A percentile compares a stretch with the other conserved stretches of the same genome.
These are phyloP conservation scores for Cryptus viduatorius DNA, from an alignment of 2,888 invertebrate genomes.

Conservation along the genomic window DNA sequence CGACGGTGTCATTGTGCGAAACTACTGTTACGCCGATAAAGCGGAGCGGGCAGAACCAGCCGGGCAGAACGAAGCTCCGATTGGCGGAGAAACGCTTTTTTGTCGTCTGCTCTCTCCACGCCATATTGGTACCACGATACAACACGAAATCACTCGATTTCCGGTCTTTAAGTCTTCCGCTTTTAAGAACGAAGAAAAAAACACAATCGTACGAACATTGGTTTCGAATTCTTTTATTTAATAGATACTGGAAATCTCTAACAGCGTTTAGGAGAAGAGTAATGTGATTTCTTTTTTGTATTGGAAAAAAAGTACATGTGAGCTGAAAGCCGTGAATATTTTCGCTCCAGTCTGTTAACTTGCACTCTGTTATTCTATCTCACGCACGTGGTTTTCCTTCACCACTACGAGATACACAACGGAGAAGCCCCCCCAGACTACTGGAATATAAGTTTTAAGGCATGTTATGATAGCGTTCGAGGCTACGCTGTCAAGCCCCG, in stretches of 20 bases:
- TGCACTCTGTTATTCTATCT: conserved; percentile 83
- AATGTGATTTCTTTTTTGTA: neutral
- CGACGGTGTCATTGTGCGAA: neutral
- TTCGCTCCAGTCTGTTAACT: conserved; percentile 81
- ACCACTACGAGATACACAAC: conserved; percentile 72
- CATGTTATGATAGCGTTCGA: conserved; percentile 84
- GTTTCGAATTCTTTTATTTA: neutral
- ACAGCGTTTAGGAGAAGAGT: neutral
- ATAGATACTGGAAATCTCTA: neutral
- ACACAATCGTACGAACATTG: neutral
- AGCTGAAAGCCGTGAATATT: conserved; percentile 80
- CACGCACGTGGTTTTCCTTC: conserved; percentile 76
- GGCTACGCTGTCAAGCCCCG: conserved; percentile 79
- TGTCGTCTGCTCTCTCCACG: conserved; percentile 4
- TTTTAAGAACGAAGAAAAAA: neutral
- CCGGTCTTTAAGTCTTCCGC: conserved; percentile 13
- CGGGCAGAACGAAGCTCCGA: neutral
- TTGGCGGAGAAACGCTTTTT: neutral
- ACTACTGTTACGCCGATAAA: neutral
- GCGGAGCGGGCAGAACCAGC: neutral
- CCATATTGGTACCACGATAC: conserved; percentile 45
- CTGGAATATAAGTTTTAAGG: conserved; percentile 83
- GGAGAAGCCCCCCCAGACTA: conserved; percentile 67
- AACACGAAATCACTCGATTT: neutral
- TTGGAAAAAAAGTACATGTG: neutral